A percentile compares a stretch with the other conserved stretches of the same genome.
These are phyloP conservation scores for Cyanoderma ruficeps DNA, from an alignment of 2,113 vertebrate species.

Conservation along the genomic window DNA sequence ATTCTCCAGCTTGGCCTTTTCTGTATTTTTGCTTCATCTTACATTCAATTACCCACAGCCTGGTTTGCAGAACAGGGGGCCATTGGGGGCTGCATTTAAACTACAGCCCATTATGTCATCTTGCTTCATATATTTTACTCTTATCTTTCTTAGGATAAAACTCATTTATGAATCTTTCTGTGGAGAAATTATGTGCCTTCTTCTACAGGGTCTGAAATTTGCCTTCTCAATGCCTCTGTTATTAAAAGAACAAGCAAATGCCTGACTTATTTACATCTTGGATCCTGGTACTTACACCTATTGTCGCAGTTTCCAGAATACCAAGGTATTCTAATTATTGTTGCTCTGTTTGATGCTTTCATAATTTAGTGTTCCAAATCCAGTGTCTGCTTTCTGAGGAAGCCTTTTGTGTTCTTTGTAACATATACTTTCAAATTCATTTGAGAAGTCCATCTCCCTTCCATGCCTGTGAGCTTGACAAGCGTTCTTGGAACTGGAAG, in stretches of 20 bases:
- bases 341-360: constrained; percentile 20
- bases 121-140: constrained; percentile 65
- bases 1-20: constrained; percentile 66
- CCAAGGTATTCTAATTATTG: constrained; percentile 28
- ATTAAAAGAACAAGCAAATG: constrained; percentile 32
- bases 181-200: constrained; percentile 36
- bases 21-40: constrained; percentile 70
- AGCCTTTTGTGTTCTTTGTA: not conserved
- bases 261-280: constrained; percentile 33
- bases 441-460: constrained; percentile 1
- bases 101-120: constrained; percentile 52
- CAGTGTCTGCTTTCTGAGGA: constrained; percentile 3
- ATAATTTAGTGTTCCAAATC: constrained; percentile 21
- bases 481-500: not conserved
- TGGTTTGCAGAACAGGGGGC: constrained; percentile 31
- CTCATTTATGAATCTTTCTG: constrained; percentile 67
- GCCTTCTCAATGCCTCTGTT: constrained; percentile 57
- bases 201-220: constrained; percentile 62
- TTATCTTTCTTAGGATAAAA: constrained; percentile 51
- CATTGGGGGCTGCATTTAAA: constrained; percentile 42
- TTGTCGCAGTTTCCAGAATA: constrained; percentile 52
- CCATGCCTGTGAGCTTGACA: not conserved
- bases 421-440: not conserved
- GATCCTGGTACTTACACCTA: constrained; percentile 15
- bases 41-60: constrained; percentile 66